Evolutionary conservation across 2,888 invertebrate genomes (phyloP).

Genomic region (Campaea margaritaria): DNA sequence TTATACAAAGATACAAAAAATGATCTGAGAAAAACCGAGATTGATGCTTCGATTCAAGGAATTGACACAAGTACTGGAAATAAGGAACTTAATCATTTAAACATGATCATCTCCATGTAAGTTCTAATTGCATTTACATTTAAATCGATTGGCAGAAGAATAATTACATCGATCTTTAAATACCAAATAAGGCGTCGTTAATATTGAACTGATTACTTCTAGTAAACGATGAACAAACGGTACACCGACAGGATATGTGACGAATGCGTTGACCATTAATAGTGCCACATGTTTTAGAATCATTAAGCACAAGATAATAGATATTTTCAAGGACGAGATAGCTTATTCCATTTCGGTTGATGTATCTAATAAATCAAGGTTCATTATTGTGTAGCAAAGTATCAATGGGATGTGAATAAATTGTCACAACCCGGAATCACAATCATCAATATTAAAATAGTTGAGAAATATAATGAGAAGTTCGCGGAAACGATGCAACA

Average conservation of each 20-base stretch:
- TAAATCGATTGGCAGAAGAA: slow-evolving; percentile 40
- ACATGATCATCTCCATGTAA: slow-evolving; percentile 33
- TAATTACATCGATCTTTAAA: slow-evolving; percentile 25
- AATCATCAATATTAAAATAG: slow-evolving; percentile 58
- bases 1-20: slow-evolving; percentile 35
- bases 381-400: slow-evolving; percentile 26
- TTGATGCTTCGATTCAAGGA: slow-evolving; percentile 42
- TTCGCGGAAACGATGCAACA: slow-evolving; percentile 66
- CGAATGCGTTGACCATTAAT: slow-evolving; percentile 53
- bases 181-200: slow-evolving; percentile 34
- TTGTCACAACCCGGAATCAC: slow-evolving; percentile 58
- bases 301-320: slow-evolving; percentile 32
- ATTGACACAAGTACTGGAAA: slow-evolving; percentile 24
- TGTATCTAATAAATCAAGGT: slow-evolving; percentile 22
- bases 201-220: slow-evolving; percentile 50
- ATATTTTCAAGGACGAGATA: slow-evolving; percentile 32
- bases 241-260: slow-evolving; percentile 44
- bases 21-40: slow-evolving; percentile 26
- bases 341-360: slow-evolving; percentile 16
- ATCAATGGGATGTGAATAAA: slow-evolving; percentile 37
- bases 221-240: slow-evolving; percentile 54
- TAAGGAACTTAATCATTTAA: slow-evolving; percentile 30
- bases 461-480: slow-evolving; percentile 47
- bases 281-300: slow-evolving; percentile 49
- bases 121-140: slow-evolving; percentile 39